These are phyloP conservation scores for Pygoscelis antarcticus DNA, from an alignment of 2,113 vertebrate genomes.

Conservation along the genomic window DNA sequence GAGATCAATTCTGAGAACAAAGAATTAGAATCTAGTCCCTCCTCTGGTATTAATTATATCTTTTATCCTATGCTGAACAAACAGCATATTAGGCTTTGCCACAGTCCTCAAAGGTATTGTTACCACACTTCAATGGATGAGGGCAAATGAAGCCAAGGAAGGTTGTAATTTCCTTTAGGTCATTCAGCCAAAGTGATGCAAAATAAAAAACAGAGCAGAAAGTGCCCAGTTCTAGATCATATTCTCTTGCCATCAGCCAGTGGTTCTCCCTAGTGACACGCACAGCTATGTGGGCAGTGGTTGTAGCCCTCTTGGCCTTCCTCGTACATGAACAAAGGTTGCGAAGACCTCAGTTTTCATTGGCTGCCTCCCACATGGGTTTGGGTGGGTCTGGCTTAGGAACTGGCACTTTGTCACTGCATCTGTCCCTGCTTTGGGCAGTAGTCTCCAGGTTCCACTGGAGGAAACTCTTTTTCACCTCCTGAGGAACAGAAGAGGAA, in stretches of 20 bases:
- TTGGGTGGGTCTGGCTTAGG: neutral
- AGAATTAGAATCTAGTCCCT: neutral
- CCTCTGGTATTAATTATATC: neutral
- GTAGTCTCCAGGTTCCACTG: neutral
- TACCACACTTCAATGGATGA: neutral
- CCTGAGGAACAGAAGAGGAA: neutral
- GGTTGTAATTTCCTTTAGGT: neutral
- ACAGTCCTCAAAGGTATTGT: neutral
- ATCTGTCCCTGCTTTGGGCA: neutral
- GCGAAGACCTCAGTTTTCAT: neutral
- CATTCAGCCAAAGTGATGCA: neutral
- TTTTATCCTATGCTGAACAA: neutral
- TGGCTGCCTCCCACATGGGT: neutral
- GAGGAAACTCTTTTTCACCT: neutral
- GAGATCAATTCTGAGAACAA: neutral
- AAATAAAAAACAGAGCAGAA: neutral
- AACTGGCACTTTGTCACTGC: neutral
- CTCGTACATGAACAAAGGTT: rapidly evolving
- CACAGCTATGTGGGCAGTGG: rapidly evolving
- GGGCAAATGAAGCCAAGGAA: neutral
- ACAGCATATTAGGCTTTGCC: neutral
- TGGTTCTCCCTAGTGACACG: rapidly evolving
- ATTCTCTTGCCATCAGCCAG: neutral
- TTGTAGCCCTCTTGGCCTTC: neutral
- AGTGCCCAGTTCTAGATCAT: neutral